Percentiles rank a stretch among this genome's conserved stretches.
These are phyloP conservation scores for Agrotis segetum DNA, from an alignment of 2,888 invertebrate genomes.

Conservation along the genomic window DNA sequence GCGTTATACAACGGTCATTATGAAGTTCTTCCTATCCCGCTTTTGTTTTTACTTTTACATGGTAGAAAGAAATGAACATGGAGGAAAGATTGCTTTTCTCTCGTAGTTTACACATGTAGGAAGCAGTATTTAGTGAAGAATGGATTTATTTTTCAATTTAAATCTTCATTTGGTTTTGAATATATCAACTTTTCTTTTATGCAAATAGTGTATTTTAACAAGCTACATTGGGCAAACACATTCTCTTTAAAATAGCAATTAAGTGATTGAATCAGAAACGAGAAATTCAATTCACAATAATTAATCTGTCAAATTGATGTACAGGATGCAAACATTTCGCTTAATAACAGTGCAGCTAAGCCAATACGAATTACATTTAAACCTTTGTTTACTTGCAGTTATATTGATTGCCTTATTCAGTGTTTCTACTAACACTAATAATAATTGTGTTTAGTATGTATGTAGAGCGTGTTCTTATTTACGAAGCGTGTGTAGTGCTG, in stretches of 20 bases:
- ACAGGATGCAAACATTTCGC: slow-evolving; percentile 7
- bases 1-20: slow-evolving; percentile 50
- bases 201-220: no score
- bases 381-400: slow-evolving; percentile 15
- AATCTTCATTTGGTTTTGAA: slow-evolving; percentile 9
- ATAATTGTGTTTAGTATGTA: slow-evolving; percentile 35
- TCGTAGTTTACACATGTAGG: slow-evolving; percentile 18
- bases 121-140: slow-evolving; percentile 16
- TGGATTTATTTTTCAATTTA: slow-evolving; percentile 28
- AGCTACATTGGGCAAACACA: no score
- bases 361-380: slow-evolving; percentile 11
- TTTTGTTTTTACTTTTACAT: slow-evolving; percentile 55
- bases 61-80: slow-evolving; percentile 44
- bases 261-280: no score
- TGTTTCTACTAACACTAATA: slow-evolving; percentile 7
- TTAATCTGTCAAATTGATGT: slow-evolving; percentile 2
- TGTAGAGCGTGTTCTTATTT: slow-evolving; percentile 55
- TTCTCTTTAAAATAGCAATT: no score
- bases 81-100: slow-evolving; percentile 46
- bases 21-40: slow-evolving; percentile 39
- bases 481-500: slow-evolving; percentile 63
- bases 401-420: slow-evolving; percentile 33
- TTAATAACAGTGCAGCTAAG: slow-evolving; percentile 5
- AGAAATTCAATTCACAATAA: not conserved
- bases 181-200: not conserved